Evolutionary conservation across 2,797 vertebrate genomes (phyloP), one percentile per base, ranked within the genome.

Genomic region (Acanthurus tractus): DNA sequence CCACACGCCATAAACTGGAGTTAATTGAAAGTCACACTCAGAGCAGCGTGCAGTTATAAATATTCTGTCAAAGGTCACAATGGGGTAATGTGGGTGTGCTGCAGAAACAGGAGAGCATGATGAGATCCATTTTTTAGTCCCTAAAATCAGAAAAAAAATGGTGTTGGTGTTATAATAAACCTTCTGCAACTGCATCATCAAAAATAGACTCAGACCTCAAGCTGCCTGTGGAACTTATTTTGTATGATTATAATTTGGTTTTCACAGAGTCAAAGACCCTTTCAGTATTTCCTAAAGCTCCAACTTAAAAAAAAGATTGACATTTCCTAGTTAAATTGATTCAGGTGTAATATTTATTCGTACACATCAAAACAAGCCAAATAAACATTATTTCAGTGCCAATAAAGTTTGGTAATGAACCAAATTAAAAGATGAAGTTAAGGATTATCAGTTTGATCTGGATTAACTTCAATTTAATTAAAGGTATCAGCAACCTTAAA

Each of bases 1-100:
- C 22, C 3, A 38, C 15, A 8, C 8, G 29, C 14, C 22, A 4
- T 2, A 62, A 63, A 45, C 17, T 20, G 20, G 48, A 23, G 6
- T 22, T 23, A 52, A 55, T 2, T 4, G 1, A 45, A 64, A 46
- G 23, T 64, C 49, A 69, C 46, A 20, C 20, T 63, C 17, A 29
- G 25, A 22, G 20, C 12, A 49, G 9, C 12, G 8, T 45, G 6
- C 22, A 18, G 42, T 25, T 15, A 12, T 18, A 6, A 14, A 4
- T 36, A 29, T 17, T 17, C 12, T 61, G 52, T 69, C 23, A 74
- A 69, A 79, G 55, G 61, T 73, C 14, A 12, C 3, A 3, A 9
- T 23, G 29, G 4, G 8, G 6, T 59, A 20, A 23, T 66, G 10
- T 17, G 15, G 18, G 23, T 73, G 10, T 11, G 42, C 2, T 34